Evolutionary conservation across 2,113 vertebrate genomes (phyloP), one percentile per base, ranked within the genome.

Genomic region (Neogale vison): DNA sequence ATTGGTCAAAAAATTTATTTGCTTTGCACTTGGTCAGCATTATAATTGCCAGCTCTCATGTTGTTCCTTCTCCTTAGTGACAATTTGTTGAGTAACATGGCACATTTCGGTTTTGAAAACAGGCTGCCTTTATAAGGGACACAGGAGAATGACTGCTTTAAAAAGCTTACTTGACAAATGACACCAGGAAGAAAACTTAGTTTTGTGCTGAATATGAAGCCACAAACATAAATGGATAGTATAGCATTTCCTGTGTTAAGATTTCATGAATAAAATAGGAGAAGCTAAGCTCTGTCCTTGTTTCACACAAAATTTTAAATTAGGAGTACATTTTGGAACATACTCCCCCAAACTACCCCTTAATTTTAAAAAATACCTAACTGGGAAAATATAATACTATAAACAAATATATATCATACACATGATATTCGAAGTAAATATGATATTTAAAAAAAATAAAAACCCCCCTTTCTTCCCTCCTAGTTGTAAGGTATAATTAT

Each of bases 101-200:
- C 15, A 76, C 9, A 23, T 18, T n/a, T 34, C 72, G 55, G 34
- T 50, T 86, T 93, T 92, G 86, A 80, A 69, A 57, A 36, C 6
- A 4, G 69, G 18, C 67, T 90, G 23, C 61, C 10, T 95, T 81
- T 57, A 47, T 31, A 39, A 88, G 71, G 21, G 20, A 52, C 39
- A 12, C 13, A 23, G 81, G 42, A 42, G 92, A 96, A 93, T 77
- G 42, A 52, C 69, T 65, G 74, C 77, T 88, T 90, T 93, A 36
- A 83, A 76, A 96, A 87, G 65, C n/a, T 84, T 76, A 50, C 18
- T 77, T 93, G 84, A 94, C 80, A 72, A 96, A 76, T 86, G 59
- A 88, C 65, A 85, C 79, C 85, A 92, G 59, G 42, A 57, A 93
- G 88, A 93, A 96, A 93, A 88, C 42, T 80, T 90, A 90, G 80